phyloP scores from a whole-genome alignment of 2,888 invertebrate genomes.

The Bugula neritina region DNA sequence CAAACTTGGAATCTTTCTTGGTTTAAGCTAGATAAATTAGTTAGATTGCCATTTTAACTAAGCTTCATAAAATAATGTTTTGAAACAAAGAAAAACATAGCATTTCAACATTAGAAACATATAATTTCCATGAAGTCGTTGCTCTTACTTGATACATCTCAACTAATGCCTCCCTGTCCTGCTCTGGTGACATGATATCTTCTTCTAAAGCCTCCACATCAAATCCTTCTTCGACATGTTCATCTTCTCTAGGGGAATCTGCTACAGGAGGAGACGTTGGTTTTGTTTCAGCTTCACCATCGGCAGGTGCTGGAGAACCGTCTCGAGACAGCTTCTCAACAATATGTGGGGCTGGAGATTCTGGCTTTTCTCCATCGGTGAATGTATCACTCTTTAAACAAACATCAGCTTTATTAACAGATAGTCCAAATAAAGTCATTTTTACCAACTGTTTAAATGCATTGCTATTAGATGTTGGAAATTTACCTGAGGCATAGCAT shows the following conservation, averaged over 20 bases:
- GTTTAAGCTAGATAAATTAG: too few relatives aligned
- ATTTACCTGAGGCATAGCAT: neutral
- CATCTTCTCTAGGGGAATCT: conserved; percentile 30
- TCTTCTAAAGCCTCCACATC: conserved; percentile 40
- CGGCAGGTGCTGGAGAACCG: conserved; percentile 37
- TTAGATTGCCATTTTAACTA: too few relatives aligned
- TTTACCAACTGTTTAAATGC: too few relatives aligned
- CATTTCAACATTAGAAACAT: too few relatives aligned
- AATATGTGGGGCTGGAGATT: conserved; percentile 37
- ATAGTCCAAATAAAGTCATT: too few relatives aligned
- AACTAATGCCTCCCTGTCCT: conserved; percentile 45
- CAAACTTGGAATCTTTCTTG: too few relatives aligned
- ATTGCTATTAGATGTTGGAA: too few relatives aligned
- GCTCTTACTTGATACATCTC: conserved; percentile 47
- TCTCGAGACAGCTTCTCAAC: conserved; percentile 46
- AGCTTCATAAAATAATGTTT: too few relatives aligned
- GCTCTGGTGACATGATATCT: conserved; percentile 37
- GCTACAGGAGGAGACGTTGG: conserved; percentile 30
- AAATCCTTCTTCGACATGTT: conserved; percentile 33
- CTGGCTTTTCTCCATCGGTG: conserved; percentile 40
- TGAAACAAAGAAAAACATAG: too few relatives aligned
- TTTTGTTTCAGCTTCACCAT: neutral
- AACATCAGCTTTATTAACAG: neutral
- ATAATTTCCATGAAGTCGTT: neutral
- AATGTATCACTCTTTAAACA: conserved; percentile 41